Evolutionary conservation across 2,888 invertebrate species (phyloP).

Genomic region (Microplitis manilae): DNA sequence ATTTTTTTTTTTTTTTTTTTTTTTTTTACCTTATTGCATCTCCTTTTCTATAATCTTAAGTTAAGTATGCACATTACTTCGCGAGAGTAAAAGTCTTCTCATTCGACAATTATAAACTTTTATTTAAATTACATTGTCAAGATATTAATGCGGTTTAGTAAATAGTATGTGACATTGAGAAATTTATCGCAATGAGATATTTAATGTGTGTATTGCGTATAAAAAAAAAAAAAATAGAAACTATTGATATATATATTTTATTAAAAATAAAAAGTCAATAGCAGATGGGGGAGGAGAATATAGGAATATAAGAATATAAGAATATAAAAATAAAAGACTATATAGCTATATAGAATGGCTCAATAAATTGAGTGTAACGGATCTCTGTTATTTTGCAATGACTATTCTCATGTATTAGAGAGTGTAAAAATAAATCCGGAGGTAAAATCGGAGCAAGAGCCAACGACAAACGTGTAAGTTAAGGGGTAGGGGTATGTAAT

Average conservation of each 20-base stretch:
- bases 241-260: background rate
- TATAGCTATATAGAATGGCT: conserved; percentile 11
- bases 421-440: conserved; percentile 36
- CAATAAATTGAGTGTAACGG: conserved; percentile 34
- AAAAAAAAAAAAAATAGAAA: background rate
- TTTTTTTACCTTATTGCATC: background rate
- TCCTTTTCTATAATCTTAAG: background rate
- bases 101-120: background rate
- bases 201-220: background rate
- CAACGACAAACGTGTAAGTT: conserved; percentile 6
- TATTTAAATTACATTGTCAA: background rate
- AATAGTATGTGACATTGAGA: background rate
- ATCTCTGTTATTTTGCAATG: conserved; percentile 39
- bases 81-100: background rate
- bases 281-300: background rate
- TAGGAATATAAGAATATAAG: conserved; percentile 14
- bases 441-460: conserved; percentile 40
- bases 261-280: too few relatives aligned
- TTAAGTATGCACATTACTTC: background rate
- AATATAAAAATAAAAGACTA: conserved; percentile 1
- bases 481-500: conserved; percentile 1
- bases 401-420: conserved; percentile 33
- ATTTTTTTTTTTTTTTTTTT: background rate
- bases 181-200: background rate
- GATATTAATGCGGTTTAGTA: background rate